Evolutionary conservation across 2,888 invertebrate species (phyloP).

Genomic region (Netelia melanura): DNA sequence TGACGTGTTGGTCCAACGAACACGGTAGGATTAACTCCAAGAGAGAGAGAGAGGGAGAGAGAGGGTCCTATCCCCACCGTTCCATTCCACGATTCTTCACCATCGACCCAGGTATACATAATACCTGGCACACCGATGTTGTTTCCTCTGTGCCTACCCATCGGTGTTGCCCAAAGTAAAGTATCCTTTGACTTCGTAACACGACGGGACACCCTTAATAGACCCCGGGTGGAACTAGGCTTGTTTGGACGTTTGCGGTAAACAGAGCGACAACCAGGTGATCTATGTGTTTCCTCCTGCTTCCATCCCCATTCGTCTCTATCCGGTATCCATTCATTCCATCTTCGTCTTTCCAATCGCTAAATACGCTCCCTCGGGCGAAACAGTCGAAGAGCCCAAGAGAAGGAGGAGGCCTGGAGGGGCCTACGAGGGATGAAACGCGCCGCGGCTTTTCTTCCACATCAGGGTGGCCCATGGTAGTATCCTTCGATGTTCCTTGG

Average conservation of each 20-base stretch:
- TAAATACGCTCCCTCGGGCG: conserved; percentile 31
- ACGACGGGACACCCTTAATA: conserved; percentile 80
- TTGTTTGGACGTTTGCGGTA: conserved; percentile 85
- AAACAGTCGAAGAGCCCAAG: conserved; percentile 13
- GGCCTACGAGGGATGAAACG: conserved; percentile 76
- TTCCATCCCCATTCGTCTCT: conserved; percentile 1
- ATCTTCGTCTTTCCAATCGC: too few species aligned
- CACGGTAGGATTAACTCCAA: conserved; percentile 59
- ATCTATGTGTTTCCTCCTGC: conserved; percentile 77
- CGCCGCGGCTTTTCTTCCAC: conserved; percentile 71
- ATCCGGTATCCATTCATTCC: neutral
- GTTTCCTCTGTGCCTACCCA: conserved; percentile 66
- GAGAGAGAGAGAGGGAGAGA: conserved; percentile 23
- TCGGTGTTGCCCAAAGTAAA: conserved; percentile 67
- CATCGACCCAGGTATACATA: conserved; percentile 73
- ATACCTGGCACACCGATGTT: conserved; percentile 74
- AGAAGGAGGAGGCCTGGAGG: neutral
- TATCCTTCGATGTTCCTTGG: conserved; percentile 24
- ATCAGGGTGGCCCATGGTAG: conserved; percentile 72
- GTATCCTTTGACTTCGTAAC: conserved; percentile 76
- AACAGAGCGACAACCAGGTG: conserved; percentile 84
- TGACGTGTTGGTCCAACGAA: conserved; percentile 63
- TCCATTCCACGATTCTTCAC: conserved; percentile 65
- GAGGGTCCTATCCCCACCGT: conserved; percentile 55
- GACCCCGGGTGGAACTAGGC: conserved; percentile 79